These are phyloP conservation scores for Meloidogyne chitwoodi DNA, from an alignment of 1,140 invertebrate genomes.

Conservation along the genomic window DNA sequence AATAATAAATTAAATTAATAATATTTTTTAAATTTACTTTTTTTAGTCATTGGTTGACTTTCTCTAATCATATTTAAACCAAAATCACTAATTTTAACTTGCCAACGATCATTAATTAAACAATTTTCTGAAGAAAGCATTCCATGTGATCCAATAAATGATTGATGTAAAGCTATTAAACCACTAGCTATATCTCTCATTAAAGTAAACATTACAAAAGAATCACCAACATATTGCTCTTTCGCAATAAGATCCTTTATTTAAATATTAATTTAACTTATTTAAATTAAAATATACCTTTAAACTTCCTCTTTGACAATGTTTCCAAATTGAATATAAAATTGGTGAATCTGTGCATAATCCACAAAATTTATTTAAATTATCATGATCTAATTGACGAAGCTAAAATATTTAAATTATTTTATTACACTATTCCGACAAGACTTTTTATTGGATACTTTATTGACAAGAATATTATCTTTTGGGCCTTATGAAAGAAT, in stretches of 20 bases:
- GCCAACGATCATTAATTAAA: conserved; percentile 44
- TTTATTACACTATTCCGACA: too few species aligned
- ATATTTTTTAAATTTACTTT: conserved; percentile 18
- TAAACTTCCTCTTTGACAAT: conserved; percentile 76
- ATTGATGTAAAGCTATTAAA: conserved; percentile 25
- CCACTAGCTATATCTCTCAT: conserved; percentile 79
- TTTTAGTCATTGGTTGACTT: conserved; percentile 28
- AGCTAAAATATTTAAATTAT: conserved; percentile 24
- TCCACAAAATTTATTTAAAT: conserved; percentile 30
- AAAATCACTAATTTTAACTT: conserved; percentile 44
- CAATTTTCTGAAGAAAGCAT: conserved; percentile 34
- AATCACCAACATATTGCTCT: conserved; percentile 87
- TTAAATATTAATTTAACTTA: too few species aligned
- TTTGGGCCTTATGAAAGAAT: too few species aligned
- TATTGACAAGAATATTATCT: too few species aligned
- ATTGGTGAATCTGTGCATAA: conserved; percentile 23
- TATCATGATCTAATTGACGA: conserved; percentile 30
- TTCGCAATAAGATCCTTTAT: conserved; percentile 77
- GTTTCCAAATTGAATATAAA: conserved; percentile 71
- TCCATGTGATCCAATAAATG: conserved; percentile 28
- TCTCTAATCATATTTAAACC: conserved; percentile 36
- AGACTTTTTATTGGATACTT: too few species aligned
- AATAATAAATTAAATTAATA: too few species aligned
- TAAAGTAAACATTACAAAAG: conserved; percentile 84
- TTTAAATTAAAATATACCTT: conserved; percentile 65